These are phyloP conservation scores for Maccullochella peelii DNA, from an alignment of 2,113 vertebrate genomes.

Conservation along the genomic window DNA sequence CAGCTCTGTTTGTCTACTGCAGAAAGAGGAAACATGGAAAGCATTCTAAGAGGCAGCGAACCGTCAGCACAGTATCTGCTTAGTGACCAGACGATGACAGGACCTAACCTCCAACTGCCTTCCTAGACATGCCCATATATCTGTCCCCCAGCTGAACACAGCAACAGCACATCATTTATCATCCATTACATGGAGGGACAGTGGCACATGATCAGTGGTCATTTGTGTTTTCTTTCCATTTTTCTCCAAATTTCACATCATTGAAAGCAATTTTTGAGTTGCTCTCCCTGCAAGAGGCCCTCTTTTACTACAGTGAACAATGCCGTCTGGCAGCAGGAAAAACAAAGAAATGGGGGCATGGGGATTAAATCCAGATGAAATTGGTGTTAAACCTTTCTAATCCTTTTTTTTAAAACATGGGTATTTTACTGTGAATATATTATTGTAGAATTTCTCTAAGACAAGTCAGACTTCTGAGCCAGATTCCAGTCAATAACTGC, in stretches of 20 bases:
- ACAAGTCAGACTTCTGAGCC: constrained; percentile 9
- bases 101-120: neutral
- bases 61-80: constrained; percentile 35
- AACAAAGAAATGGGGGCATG: neutral
- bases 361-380: neutral
- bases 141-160: neutral
- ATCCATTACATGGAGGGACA: neutral
- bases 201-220: neutral
- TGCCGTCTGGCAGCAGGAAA: neutral
- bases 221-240: neutral
- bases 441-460: neutral
- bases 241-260: neutral
- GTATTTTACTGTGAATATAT: neutral
- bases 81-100: neutral
- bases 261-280: neutral
- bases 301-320: neutral
- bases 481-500: neutral
- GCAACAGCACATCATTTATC: neutral
- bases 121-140: neutral
- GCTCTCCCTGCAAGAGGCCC: neutral
- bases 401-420: neutral
- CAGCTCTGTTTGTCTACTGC: constrained; percentile 83
- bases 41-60: neutral
- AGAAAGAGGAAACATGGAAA: constrained; percentile 64
- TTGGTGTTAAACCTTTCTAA: neutral